A percentile compares a stretch with the other conserved stretches of the same genome.
phyloP scores from a whole-genome alignment of 2,888 invertebrate species.

The Drosophila picticornis region DNA sequence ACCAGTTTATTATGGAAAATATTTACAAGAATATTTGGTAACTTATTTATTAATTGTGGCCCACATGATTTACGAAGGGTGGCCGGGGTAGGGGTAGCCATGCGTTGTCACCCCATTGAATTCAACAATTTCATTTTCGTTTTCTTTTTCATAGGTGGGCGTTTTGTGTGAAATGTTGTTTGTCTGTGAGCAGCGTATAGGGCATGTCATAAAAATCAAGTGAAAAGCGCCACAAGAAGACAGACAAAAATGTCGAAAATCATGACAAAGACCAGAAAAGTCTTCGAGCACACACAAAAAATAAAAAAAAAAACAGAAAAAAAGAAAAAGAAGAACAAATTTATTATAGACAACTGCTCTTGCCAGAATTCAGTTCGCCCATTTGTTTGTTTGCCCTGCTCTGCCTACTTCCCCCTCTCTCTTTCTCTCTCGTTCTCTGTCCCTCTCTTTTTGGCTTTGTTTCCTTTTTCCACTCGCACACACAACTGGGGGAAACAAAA shows the following conservation, averaged over 20 bases:
- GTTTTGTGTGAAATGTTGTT: slow-evolving; percentile 27
- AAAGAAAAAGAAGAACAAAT: slow-evolving; percentile 28
- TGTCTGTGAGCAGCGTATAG: slow-evolving; percentile 45
- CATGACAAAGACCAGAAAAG: slow-evolving; percentile 58
- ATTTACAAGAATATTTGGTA: slow-evolving; percentile 54
- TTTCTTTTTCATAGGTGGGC: slow-evolving; percentile 43
- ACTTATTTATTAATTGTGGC: slow-evolving; percentile 39
- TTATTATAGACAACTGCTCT: slow-evolving; percentile 75
- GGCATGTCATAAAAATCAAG: slow-evolving; percentile 72
- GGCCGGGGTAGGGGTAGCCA: neutral
- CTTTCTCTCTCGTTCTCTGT: neutral
- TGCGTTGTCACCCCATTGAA: slow-evolving; percentile 39
- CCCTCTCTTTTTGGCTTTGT: neutral
- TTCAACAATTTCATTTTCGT: slow-evolving; percentile 21
- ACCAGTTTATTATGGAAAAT: slow-evolving; percentile 48
- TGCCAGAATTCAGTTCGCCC: slow-evolving; percentile 44
- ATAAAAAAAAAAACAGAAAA: neutral
- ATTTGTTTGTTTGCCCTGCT: slow-evolving; percentile 29
- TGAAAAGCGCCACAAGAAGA: slow-evolving; percentile 37
- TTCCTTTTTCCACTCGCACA: neutral
- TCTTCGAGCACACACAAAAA: slow-evolving; percentile 5
- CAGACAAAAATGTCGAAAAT: slow-evolving; percentile 60
- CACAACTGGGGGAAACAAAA: neutral
- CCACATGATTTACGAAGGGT: slow-evolving; percentile 2
- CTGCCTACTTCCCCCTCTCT: neutral